Evolutionary conservation across 1,140 invertebrate species (phyloP), one percentile per base, ranked within the genome.

Genomic region (Phthorimaea operculella): DNA sequence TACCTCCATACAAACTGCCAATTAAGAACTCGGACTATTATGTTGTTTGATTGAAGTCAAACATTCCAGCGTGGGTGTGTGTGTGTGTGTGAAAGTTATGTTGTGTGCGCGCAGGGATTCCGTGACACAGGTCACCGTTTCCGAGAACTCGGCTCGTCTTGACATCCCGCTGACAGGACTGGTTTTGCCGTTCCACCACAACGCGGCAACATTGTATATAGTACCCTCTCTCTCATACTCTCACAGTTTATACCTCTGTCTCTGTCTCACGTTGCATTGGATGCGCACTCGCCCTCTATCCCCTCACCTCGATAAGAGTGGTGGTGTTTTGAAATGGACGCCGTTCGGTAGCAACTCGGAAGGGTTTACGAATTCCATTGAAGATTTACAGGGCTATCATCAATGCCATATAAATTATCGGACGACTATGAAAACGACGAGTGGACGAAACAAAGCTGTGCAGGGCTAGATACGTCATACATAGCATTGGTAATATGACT

Each of bases 51-150:
- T 60, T 64, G 53, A 57, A 49, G 44, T 52, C 16, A 50, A 51
- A 47, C 48, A 53, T 54, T 53, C 21, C 45, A 51, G 51, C 50
- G 54, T 52, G 16, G 54, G 52, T 39, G 53, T 63, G 64, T 70
- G 21, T 28, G 60, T 70, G 58, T 62, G 63, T 58, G 62, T 68
- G 59, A 55, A 39, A 65, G 58, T 63, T 56, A 62, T 62, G 63
- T 65, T 73, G 75, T 73, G 74, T 63, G 67, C 51, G 61, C 61
- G 66, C 66, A 80, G 82, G 79, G 79, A 83, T 85, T 83, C 80
- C 83, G 78, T 83, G 82, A 83, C 82, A 83, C 71, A 70, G 80
- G 79, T 85, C 82, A 85, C 80, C 72, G 72, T 83, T 85, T 85
- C 83, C 74, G 69, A 83, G 83, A 85, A 83, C 71, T 68, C 72